Evolutionary conservation across 1,140 invertebrate genomes (phyloP).

Genomic region (Tetragnatha versicolor): DNA sequence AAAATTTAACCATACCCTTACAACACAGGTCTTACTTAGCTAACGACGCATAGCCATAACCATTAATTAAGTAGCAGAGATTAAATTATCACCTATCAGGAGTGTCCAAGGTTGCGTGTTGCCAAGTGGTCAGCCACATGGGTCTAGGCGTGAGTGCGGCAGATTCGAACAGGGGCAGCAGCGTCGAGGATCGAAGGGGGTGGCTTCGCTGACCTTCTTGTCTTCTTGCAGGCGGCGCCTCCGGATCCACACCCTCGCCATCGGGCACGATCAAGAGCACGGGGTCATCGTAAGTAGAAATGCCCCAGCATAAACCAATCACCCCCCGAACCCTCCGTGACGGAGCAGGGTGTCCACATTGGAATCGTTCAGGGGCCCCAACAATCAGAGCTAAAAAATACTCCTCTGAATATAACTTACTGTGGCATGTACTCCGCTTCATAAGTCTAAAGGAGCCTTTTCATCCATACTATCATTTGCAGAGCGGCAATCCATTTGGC

Average conservation of each 20-base stretch:
- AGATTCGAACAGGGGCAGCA: not conserved
- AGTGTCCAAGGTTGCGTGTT: not conserved
- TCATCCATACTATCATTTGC: no score
- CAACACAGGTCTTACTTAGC: no score
- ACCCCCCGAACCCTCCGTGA: not conserved
- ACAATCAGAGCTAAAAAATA: not conserved
- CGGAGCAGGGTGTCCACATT: not conserved
- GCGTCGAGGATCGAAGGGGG: not conserved
- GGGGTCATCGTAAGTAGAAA: conserved; percentile 48
- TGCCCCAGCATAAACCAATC: conserved; percentile 11
- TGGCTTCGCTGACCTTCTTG: conserved; percentile 27
- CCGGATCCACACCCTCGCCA: conserved; percentile 42
- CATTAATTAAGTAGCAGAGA: not conserved
- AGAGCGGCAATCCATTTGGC: no score
- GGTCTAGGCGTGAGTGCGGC: not conserved
- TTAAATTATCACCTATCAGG: not conserved
- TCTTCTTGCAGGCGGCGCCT: conserved; percentile 49
- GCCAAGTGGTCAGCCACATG: not conserved
- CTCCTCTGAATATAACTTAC: no score
- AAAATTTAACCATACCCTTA: no score
- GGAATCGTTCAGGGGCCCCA: not conserved
- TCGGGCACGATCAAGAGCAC: conserved; percentile 42
- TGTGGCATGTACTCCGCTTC: no score
- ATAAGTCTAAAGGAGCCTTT: no score
- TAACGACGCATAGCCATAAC: no score